phyloP scores from a whole-genome alignment of 2,797 vertebrate species.

The Danio tinwini region DNA sequence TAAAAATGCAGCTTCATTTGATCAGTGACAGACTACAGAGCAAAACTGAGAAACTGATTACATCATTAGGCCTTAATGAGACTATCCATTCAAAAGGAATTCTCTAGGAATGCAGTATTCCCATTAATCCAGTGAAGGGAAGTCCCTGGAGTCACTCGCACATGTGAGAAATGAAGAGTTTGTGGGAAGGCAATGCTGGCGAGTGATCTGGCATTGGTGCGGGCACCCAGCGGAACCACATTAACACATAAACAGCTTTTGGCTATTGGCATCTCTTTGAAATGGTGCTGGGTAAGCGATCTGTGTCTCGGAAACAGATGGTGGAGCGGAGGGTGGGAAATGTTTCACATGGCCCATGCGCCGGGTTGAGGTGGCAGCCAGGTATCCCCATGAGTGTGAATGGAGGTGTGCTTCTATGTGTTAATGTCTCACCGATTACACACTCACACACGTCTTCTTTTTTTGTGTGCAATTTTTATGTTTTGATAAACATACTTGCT shows the following conservation, averaged over 20 bases:
- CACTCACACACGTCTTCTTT: not conserved
- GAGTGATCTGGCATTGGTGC: constrained; percentile 46
- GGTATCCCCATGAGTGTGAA: constrained; percentile 69
- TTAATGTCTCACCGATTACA: constrained; percentile 37
- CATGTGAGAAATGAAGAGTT: constrained; percentile 37
- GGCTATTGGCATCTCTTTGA: constrained; percentile 57
- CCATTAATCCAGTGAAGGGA: constrained; percentile 28
- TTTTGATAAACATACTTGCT: not conserved
- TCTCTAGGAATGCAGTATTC: constrained; percentile 18
- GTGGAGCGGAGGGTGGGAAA: constrained; percentile 73
- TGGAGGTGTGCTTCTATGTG: constrained; percentile 59
- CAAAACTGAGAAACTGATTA: constrained; percentile 8
- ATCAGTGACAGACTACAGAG: constrained; percentile 3
- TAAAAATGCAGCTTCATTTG: constrained; percentile 24
- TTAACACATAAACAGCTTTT: constrained; percentile 63
- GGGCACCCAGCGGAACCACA: constrained; percentile 52
- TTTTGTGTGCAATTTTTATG: no score
- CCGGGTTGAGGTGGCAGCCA: constrained; percentile 59
- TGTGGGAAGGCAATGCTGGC: constrained; percentile 46
- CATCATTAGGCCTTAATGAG: constrained; percentile 34
- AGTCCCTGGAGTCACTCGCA: constrained; percentile 34
- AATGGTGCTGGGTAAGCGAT: constrained; percentile 69
- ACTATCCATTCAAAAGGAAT: constrained; percentile 18
- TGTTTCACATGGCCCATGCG: constrained; percentile 67
- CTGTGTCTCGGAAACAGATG: constrained; percentile 81